A percentile compares a stretch with the other conserved stretches of the same genome.
phyloP scores from a whole-genome alignment of 2,888 invertebrate genomes.

The Odontomyia ornata region DNA sequence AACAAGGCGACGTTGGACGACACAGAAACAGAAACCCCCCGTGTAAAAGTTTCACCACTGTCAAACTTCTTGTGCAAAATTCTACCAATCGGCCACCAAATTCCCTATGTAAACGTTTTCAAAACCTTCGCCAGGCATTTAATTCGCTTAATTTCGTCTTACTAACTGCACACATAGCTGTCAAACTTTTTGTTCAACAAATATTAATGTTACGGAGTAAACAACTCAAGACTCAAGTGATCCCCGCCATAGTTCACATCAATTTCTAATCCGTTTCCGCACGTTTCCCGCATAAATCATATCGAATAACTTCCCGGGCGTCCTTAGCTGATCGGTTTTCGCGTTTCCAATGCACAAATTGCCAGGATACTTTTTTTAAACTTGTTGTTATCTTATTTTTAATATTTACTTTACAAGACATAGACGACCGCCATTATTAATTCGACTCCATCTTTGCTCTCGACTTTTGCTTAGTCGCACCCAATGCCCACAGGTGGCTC shows the following conservation, averaged over 20 bases:
- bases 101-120: constrained; percentile 1
- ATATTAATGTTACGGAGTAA: constrained; percentile 52
- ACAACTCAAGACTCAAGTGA: constrained; percentile 55
- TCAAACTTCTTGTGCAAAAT: constrained; percentile 24
- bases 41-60: constrained; percentile 42
- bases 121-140: constrained; percentile 7
- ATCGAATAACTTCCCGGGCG: constrained; percentile 38
- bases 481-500: constrained; percentile 52
- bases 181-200: constrained; percentile 51
- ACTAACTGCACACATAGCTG: constrained; percentile 43
- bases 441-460: constrained; percentile 59
- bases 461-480: constrained; percentile 51
- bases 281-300: constrained; percentile 27
- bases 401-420: constrained; percentile 60
- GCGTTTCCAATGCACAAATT: constrained; percentile 45
- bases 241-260: constrained; percentile 55
- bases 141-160: constrained; percentile 28
- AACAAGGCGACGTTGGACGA: constrained; percentile 39
- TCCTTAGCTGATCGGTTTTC: constrained; percentile 39
- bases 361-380: constrained; percentile 51
- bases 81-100: not conserved
- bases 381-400: constrained; percentile 55
- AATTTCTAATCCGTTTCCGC: constrained; percentile 44
- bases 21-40: constrained; percentile 42
- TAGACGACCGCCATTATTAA: constrained; percentile 61